Percentiles rank a stretch among this genome's conserved stretches.
phyloP scores from a whole-genome alignment of 2,797 vertebrate genomes.

The Cyclura pinguis region DNA sequence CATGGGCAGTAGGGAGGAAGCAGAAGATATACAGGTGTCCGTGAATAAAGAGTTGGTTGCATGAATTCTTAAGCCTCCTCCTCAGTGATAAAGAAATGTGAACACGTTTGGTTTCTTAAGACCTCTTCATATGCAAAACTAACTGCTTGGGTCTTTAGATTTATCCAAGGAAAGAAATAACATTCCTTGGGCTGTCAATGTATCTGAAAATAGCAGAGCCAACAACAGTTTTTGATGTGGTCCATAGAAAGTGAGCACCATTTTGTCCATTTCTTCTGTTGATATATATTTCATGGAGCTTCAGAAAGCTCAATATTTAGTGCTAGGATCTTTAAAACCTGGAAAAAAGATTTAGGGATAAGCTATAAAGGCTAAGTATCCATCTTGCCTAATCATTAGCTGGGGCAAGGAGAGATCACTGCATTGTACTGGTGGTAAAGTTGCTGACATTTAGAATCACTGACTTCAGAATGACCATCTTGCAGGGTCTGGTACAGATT shows the following conservation, averaged over 20 bases:
- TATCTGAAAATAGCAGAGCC: neutral
- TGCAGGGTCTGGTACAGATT: no score
- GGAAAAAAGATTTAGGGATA: neutral
- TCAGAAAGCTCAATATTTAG: neutral
- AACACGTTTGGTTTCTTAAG: neutral
- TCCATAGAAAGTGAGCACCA: neutral
- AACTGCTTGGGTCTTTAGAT: neutral
- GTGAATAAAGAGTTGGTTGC: neutral
- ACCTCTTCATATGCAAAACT: neutral
- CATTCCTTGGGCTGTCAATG: neutral
- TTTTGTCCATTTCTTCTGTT: neutral
- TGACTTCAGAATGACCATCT: no score
- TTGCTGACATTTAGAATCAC: no score
- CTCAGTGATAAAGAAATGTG: neutral
- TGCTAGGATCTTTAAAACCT: neutral
- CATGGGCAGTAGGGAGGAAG: neutral
- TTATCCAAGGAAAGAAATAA: neutral
- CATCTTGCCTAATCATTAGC: no score
- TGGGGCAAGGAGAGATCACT: no score
- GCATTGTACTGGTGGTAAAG: no score
- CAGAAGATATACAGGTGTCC: neutral
- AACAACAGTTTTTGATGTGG: neutral
- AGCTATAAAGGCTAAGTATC: neutral
- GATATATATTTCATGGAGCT: neutral
- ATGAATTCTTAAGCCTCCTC: neutral